Percentiles rank a stretch among this genome's conserved stretches.
Conservation (phyloP, 2,888 invertebrate genomes). For the Andrena bucephala region DNA sequence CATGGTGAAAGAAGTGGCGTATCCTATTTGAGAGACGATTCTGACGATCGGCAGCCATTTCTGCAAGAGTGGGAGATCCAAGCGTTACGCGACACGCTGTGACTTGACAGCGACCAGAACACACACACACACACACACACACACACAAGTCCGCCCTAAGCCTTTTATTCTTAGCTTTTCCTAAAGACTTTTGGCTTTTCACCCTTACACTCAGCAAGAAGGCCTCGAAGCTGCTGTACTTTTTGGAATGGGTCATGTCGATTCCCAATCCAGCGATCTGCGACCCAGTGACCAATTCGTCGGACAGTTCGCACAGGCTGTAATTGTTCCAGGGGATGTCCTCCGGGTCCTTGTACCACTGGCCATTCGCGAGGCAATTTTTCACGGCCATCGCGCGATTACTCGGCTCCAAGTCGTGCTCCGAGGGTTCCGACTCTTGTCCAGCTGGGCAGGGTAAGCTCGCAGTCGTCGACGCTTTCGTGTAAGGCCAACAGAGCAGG, state of each 20-base stretch:
- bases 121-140: too few relatives aligned
- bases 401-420: background rate
- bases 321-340: conserved; percentile 86
- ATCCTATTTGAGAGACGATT: conserved; percentile 86
- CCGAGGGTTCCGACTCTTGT: conserved; percentile 27
- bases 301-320: conserved; percentile 83
- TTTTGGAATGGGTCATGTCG: conserved; percentile 39
- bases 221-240: conserved; percentile 49
- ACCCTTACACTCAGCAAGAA: conserved; percentile 73
- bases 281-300: conserved; percentile 30
- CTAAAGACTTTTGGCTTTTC: background rate
- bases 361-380: conserved; percentile 85
- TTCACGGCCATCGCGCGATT: conserved; percentile 82
- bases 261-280: conserved; percentile 3
- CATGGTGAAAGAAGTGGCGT: conserved; percentile 86
- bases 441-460: conserved; percentile 84
- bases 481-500: conserved; percentile 86
- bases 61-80: conserved; percentile 54
- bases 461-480: conserved; percentile 83
- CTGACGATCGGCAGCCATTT: conserved; percentile 86
- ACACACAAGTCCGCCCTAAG: too few relatives aligned
- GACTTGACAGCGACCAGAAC: too few relatives aligned
- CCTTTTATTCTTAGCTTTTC: too few relatives aligned
- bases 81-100: background rate
- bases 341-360: conserved; percentile 84